These are phyloP conservation scores for Gnathonemus longibarbis DNA, from an alignment of 2,113 vertebrate genomes.

Conservation along the genomic window DNA sequence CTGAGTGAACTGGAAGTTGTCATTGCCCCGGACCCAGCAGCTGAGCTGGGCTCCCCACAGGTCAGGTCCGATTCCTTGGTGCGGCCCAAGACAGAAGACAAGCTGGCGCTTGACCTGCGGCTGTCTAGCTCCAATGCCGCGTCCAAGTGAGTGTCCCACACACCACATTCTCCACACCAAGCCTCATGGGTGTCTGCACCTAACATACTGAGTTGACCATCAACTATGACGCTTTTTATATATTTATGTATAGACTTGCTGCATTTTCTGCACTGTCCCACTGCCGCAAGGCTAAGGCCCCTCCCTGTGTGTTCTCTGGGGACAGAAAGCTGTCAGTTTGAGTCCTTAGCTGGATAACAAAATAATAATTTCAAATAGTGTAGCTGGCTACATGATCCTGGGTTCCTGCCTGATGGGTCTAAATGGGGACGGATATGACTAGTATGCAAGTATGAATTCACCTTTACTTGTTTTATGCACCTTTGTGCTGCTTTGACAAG, in stretches of 20 bases:
- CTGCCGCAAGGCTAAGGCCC: not conserved
- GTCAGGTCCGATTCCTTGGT: constrained; percentile 61
- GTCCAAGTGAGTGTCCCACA: constrained; percentile 69
- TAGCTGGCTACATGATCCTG: not conserved
- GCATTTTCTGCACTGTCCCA: not conserved
- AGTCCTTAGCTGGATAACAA: constrained; percentile 20
- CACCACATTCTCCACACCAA: not conserved
- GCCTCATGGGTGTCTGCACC: not conserved
- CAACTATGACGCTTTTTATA: not conserved
- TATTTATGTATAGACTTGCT: not conserved
- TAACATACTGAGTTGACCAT: not conserved
- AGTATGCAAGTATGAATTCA: not conserved
- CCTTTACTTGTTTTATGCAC: too few relatives aligned
- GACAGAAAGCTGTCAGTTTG: not conserved
- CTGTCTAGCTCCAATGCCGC: constrained; percentile 87
- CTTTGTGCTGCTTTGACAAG: not conserved
- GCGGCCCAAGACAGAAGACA: constrained; percentile 69
- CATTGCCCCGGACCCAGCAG: constrained; percentile 69
- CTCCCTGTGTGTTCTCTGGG: not conserved
- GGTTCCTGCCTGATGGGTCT: not conserved
- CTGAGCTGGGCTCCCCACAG: constrained; percentile 48
- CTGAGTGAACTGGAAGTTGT: constrained; percentile 69
- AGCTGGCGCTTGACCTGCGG: constrained; percentile 77
- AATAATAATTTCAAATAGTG: constrained; percentile 15
- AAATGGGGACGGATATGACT: not conserved